Conservation (phyloP, 2,797 vertebrate species). For the Acanthurus lineatus region DNA sequence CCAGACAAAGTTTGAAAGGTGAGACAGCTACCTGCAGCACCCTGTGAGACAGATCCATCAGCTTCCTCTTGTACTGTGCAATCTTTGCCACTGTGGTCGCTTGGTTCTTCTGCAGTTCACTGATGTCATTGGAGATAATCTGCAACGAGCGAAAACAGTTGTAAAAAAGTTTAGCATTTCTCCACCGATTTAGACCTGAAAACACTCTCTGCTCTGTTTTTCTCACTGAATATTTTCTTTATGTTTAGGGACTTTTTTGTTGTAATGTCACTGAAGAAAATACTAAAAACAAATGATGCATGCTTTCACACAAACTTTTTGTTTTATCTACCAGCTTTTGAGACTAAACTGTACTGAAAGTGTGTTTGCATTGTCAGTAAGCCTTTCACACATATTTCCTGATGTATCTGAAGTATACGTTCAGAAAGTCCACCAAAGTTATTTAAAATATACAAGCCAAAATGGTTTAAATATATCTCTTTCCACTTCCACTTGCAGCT, state of each 20-base stretch:
- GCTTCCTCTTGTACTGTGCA: conserved; percentile 97
- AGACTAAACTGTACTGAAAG: background rate
- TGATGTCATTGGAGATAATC: conserved; percentile 98
- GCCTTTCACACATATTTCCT: background rate
- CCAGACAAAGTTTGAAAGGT: background rate
- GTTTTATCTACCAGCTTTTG: background rate
- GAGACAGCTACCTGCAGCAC: conserved; percentile 91
- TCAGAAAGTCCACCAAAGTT: background rate
- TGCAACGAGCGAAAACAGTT: conserved; percentile 65
- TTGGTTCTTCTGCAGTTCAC: conserved; percentile 98
- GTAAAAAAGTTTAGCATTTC: background rate
- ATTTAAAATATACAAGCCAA: background rate
- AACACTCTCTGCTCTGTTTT: no score
- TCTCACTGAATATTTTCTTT: no score
- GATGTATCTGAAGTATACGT: no score
- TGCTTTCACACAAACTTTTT: no score
- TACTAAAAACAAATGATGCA: background rate
- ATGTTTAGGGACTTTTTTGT: background rate
- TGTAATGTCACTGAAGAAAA: background rate
- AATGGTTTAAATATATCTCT: background rate
- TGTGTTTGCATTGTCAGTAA: background rate
- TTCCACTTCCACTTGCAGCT: conserved; percentile 2
- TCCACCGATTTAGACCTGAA: background rate
- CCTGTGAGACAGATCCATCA: conserved; percentile 97
- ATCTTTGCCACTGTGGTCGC: conserved; percentile 98